These are phyloP conservation scores for Steinernema scapterisci DNA, from an alignment of 2,888 invertebrate genomes.

Conservation along the genomic window DNA sequence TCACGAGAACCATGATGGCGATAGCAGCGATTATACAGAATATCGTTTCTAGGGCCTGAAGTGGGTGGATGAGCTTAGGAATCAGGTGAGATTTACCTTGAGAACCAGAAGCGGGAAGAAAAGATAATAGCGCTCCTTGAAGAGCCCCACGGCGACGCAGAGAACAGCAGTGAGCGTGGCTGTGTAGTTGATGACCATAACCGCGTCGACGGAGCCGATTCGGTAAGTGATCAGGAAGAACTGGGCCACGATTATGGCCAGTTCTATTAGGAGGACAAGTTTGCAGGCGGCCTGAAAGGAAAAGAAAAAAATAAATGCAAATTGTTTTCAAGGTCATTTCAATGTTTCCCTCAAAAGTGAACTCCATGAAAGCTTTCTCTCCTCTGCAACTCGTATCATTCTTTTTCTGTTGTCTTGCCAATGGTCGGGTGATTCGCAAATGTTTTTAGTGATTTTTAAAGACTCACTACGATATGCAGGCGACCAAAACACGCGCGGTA, in stretches of 20 bases:
- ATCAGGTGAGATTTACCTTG: constrained; percentile 38
- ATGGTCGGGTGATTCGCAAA: too few species aligned
- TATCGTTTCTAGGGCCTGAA: constrained; percentile 3
- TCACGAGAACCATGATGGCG: constrained; percentile 8
- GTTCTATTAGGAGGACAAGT: constrained; percentile 36
- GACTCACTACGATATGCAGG: constrained; percentile 43
- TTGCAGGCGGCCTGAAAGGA: constrained; percentile 39
- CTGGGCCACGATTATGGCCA: constrained; percentile 37
- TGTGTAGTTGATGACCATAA: constrained; percentile 39
- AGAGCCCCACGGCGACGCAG: constrained; percentile 33
- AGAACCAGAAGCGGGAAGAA: constrained; percentile 42
- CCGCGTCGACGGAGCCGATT: constrained; percentile 43
- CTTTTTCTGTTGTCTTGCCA: too few species aligned
- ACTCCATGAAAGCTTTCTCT: too few species aligned
- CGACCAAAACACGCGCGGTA: constrained; percentile 42
- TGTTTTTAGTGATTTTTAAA: not conserved
- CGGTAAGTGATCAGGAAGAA: constrained; percentile 39
- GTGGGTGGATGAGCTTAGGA: not conserved
- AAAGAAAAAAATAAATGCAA: too few species aligned
- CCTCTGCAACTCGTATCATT: too few species aligned
- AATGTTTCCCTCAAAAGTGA: too few species aligned
- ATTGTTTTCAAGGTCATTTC: too few species aligned
- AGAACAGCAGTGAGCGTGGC: constrained; percentile 37
- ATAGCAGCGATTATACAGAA: constrained; percentile 12
- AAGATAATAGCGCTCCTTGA: constrained; percentile 37